These are phyloP conservation scores for Leucoraja erinaceus DNA, from an alignment of 2,113 vertebrate species.

Conservation along the genomic window DNA sequence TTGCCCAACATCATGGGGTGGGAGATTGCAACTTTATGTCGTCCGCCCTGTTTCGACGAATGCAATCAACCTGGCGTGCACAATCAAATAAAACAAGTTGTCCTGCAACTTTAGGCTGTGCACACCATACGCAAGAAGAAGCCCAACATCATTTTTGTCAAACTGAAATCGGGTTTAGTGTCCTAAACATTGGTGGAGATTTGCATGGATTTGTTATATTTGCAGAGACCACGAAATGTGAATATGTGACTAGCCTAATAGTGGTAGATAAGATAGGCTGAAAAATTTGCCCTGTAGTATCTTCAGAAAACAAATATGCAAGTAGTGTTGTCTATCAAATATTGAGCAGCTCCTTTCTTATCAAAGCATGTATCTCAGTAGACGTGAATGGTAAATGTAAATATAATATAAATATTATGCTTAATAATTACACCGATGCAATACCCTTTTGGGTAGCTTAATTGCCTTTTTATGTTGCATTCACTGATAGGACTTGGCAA, in stretches of 20 bases:
- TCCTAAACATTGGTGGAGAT: not conserved
- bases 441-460: not conserved
- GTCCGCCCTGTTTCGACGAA: no score
- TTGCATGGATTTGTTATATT: not conserved
- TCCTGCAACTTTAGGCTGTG: no score
- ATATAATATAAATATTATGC: not conserved
- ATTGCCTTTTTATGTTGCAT: not conserved
- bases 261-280: not conserved
- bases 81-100: no score
- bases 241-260: not conserved
- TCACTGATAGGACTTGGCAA: not conserved
- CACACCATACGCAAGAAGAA: no score
- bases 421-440: not conserved
- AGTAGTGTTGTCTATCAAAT: not conserved
- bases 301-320: not conserved
- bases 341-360: not conserved
- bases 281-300: not conserved
- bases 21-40: no score
- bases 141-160: not conserved
- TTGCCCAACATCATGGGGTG: not conserved
- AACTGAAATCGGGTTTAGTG: not conserved
- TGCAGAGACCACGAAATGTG: not conserved
- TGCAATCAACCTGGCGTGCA: no score
- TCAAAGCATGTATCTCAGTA: not conserved
- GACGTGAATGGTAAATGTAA: not conserved